phyloP scores from a whole-genome alignment of 2,888 invertebrate genomes.

The Sipha maydis region DNA sequence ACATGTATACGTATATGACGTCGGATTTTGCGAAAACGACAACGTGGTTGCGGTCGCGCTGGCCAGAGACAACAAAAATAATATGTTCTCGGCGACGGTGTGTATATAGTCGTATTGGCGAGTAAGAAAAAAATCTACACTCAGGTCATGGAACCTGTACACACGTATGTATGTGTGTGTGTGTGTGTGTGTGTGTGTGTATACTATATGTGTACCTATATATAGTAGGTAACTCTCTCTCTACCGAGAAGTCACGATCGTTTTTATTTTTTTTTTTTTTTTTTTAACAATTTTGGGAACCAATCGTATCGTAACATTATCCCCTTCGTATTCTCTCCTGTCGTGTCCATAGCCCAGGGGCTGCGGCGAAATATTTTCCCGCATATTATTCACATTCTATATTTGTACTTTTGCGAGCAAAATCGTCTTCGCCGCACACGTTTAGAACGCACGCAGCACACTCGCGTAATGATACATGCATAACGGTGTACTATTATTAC shows the following conservation, averaged over 20 bases:
- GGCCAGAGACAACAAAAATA: slow-evolving; percentile 38
- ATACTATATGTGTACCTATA: not conserved
- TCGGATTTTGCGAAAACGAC: slow-evolving; percentile 15
- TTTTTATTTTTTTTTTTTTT: not conserved
- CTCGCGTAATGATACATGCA: not conserved
- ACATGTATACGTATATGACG: not conserved
- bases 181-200: not conserved
- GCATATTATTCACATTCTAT: not conserved
- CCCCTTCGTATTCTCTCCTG: too few relatives aligned
- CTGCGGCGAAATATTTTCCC: too few relatives aligned
- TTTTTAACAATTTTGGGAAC: slow-evolving; percentile 24
- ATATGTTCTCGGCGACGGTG: slow-evolving; percentile 32
- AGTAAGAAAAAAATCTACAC: slow-evolving; percentile 14
- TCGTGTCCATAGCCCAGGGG: too few relatives aligned
- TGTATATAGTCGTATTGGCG: slow-evolving; percentile 25
- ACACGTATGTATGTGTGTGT: not conserved
- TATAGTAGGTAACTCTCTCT: not conserved
- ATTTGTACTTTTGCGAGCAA: not conserved
- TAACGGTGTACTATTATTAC: not conserved
- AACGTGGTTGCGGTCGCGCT: not conserved
- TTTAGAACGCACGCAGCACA: not conserved
- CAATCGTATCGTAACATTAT: not conserved
- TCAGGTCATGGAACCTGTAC: slow-evolving; percentile 54
- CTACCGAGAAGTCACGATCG: slow-evolving; percentile 22
- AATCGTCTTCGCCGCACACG: not conserved